phyloP scores from a whole-genome alignment of 2,113 vertebrate genomes.

The Odobenus rosmarus region DNA sequence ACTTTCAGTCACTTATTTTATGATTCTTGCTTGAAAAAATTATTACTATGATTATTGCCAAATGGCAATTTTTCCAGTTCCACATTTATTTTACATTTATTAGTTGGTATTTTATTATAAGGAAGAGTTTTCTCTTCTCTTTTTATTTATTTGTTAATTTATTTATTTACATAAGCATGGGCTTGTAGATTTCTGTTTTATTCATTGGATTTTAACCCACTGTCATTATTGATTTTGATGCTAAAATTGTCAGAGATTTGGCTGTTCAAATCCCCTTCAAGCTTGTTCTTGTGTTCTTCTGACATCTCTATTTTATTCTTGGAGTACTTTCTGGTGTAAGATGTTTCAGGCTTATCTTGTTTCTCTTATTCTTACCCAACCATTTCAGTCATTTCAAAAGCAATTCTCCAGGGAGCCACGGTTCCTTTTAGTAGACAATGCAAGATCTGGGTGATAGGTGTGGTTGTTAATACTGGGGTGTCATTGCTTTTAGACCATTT shows the following conservation, averaged over 20 bases:
- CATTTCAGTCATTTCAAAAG: conserved; percentile 15
- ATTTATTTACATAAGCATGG: neutral
- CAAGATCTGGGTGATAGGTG: neutral
- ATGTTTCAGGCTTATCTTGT: neutral
- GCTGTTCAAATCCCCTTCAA: neutral
- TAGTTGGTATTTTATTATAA: neutral
- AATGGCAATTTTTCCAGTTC: neutral
- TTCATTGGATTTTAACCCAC: neutral
- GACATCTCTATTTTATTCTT: neutral
- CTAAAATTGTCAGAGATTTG: neutral
- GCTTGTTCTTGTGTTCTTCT: neutral
- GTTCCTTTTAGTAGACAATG: conserved; percentile 42
- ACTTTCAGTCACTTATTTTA: conserved; percentile 30
- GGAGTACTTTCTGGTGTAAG: neutral
- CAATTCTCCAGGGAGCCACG: neutral
- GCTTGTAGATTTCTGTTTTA: conserved; percentile 31
- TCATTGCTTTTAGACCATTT: neutral
- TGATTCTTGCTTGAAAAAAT: neutral
- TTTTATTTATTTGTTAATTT: neutral
- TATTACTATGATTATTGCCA: neutral
- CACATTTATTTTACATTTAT: conserved; percentile 10
- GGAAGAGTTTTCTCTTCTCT: neutral
- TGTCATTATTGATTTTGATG: conserved; percentile 23
- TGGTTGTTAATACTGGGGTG: neutral
- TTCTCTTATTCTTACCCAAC: conserved; percentile 22